Evolutionary conservation across 2,888 invertebrate species (phyloP), one percentile per base, ranked within the genome.

Genomic region (Argyra leucocephala): DNA sequence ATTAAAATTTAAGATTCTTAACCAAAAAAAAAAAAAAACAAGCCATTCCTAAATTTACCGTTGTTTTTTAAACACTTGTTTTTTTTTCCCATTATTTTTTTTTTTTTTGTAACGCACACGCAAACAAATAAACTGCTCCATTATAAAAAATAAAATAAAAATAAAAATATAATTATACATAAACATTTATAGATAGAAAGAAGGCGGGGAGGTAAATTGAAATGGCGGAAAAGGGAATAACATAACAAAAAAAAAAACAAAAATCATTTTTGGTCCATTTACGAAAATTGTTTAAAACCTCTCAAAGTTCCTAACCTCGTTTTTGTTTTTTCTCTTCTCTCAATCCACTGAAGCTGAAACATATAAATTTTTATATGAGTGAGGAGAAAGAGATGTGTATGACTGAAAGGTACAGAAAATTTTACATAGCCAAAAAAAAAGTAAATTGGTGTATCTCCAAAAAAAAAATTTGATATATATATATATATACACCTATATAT

Each of bases 271-370:
- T 48, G 48, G 48, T 48, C 48, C 48, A 48, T 48, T 48, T 48
- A 48, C 48, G 48, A 48, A 48, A 48, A 48, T 48, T 48, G 48
- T 48, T 48, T n/a, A n/a, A n/a, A n/a, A n/a, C n/a, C n/a, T n/a
- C n/a, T n/a, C n/a, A n/a, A n/a, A n/a, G n/a, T n/a, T n/a, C n/a
- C n/a, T n/a, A n/a, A n/a, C n/a, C n/a, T n/a, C n/a, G n/a, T n/a
- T n/a, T n/a, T n/a, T n/a, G n/a, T n/a, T n/a, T n/a, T n/a, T n/a
- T n/a, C n/a, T n/a, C n/a, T n/a, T n/a, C n/a, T n/a, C n/a, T n/a
- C n/a, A n/a, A n/a, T n/a, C n/a, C n/a, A n/a, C n/a, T n/a, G n/a
- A n/a, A n/a, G n/a, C n/a, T n/a, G n/a, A 48, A 48, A 18, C 48
- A n/a, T 48, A 15, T 48, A n/a, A n/a, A n/a, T n/a, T n/a, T n/a